Conservation (phyloP, 2,113 vertebrate species). For the Dromaius novaehollandiae region DNA sequence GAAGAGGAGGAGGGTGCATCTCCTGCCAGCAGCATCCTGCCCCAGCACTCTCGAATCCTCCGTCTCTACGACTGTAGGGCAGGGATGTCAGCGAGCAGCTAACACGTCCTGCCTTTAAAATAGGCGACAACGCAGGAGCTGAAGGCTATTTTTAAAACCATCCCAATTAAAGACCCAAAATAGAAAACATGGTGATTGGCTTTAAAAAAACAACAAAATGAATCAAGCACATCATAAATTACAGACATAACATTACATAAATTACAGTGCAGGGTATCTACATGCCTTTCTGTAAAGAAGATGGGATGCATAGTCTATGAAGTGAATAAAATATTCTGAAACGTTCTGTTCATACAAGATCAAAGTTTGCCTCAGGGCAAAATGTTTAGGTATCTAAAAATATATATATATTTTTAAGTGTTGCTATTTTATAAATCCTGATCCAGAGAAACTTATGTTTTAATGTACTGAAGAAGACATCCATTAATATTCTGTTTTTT, state of each 20-base stretch:
- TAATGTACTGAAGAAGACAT: not conserved
- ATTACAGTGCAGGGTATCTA: not conserved
- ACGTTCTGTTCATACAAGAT: not conserved
- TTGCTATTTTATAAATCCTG: not conserved
- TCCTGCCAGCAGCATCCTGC: not conserved
- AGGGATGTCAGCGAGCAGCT: not conserved
- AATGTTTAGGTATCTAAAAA: not conserved
- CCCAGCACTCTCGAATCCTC: not conserved
- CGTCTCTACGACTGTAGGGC: not conserved
- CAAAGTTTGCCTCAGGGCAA: not conserved
- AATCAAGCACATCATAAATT: conserved; percentile 23
- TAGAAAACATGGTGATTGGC: not conserved
- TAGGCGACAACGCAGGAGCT: not conserved
- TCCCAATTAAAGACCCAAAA: conserved; percentile 14
- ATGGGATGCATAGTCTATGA: not conserved
- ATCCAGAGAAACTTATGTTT: not conserved
- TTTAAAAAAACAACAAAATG: not conserved
- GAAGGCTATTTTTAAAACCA: conserved; percentile 1
- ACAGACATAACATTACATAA: not conserved
- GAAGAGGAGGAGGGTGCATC: not conserved
- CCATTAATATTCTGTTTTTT: not conserved
- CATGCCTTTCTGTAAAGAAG: not conserved
- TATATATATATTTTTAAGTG: not conserved
- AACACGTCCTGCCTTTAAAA: not conserved
- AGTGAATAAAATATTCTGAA: not conserved